These are phyloP conservation scores for Volucella inflata DNA, from an alignment of 2,888 invertebrate genomes.

Conservation along the genomic window DNA sequence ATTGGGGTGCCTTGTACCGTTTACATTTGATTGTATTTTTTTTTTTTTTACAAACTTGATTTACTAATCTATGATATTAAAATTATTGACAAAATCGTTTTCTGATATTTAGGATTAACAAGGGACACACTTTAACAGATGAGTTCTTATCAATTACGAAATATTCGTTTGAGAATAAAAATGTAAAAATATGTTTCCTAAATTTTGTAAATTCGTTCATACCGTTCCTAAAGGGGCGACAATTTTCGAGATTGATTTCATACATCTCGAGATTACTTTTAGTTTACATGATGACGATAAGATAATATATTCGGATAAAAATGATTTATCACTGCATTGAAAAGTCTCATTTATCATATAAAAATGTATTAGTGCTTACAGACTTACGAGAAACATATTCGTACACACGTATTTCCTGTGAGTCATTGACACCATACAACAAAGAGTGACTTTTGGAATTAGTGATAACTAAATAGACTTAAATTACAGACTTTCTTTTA, in stretches of 20 bases:
- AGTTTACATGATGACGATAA: constrained; percentile 40
- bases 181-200: background rate
- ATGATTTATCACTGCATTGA: constrained; percentile 32
- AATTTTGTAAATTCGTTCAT: background rate
- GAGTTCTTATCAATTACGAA: background rate
- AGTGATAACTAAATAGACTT: constrained; percentile 31
- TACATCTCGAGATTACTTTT: constrained; percentile 21
- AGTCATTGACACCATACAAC: constrained; percentile 23
- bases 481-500: constrained; percentile 9
- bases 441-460: constrained; percentile 8
- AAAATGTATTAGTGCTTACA: background rate
- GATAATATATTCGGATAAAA: constrained; percentile 3
- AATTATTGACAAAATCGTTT: constrained; percentile 5
- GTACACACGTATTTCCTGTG: constrained; percentile 34
- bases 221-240: background rate
- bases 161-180: background rate
- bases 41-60: constrained; percentile 10
- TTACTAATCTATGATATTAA: constrained; percentile 25
- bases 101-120: constrained; percentile 1
- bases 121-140: background rate
- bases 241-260: constrained; percentile 6
- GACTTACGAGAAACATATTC: background rate
- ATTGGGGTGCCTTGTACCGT: constrained; percentile 9
- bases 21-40: constrained; percentile 30
- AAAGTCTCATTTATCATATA: constrained; percentile 16